Evolutionary conservation across 2,797 vertebrate species (phyloP).

Genomic region (Anguilla anguilla): DNA sequence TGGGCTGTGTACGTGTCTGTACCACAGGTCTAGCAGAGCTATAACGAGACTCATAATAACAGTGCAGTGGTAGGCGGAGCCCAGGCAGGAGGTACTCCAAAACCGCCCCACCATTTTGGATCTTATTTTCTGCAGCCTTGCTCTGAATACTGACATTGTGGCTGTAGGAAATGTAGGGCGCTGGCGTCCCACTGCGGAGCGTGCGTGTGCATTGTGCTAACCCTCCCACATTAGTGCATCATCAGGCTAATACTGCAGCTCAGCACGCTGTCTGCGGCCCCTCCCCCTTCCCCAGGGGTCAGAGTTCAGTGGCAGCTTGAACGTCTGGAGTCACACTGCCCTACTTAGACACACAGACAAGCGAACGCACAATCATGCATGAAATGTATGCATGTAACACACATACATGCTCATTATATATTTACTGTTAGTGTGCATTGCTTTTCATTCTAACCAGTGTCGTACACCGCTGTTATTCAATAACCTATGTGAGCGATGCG

Average conservation of each 20-base stretch:
- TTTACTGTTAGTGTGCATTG: neutral
- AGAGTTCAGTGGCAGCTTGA: constrained; percentile 9
- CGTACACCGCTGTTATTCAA: neutral
- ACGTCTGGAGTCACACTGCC: constrained; percentile 18
- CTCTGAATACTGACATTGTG: constrained; percentile 67
- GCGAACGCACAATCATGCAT: neutral
- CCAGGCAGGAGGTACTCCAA: constrained; percentile 52
- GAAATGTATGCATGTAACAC: neutral
- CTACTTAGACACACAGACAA: constrained; percentile 2
- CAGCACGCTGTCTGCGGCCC: neutral
- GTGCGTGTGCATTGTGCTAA: constrained; percentile 20
- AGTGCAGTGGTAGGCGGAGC: constrained; percentile 58
- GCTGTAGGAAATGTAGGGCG: constrained; percentile 57
- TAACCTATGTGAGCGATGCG: neutral
- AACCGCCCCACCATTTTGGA: constrained; percentile 73
- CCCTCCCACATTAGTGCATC: neutral
- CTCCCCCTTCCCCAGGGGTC: constrained; percentile 11
- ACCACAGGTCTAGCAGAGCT: constrained; percentile 35
- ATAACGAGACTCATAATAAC: constrained; percentile 72
- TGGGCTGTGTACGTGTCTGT: neutral
- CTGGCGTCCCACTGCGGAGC: constrained; percentile 53
- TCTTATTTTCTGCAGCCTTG: constrained; percentile 56
- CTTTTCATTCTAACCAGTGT: neutral
- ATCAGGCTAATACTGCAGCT: constrained; percentile 13
- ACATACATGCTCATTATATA: neutral